These are phyloP conservation scores for Papilio xuthus DNA, from an alignment of 1,140 invertebrate species.

Conservation along the genomic window DNA sequence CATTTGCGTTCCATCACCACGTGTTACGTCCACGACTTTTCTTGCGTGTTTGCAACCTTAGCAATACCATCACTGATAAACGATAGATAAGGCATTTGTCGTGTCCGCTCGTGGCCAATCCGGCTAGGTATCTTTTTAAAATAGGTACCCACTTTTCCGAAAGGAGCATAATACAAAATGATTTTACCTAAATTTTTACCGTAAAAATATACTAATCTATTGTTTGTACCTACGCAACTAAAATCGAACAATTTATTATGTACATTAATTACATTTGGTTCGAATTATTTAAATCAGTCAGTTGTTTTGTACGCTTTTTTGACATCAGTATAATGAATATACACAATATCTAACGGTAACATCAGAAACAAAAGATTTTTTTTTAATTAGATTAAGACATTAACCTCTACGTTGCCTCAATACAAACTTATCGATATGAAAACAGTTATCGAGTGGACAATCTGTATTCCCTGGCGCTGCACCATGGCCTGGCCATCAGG, in stretches of 20 bases:
- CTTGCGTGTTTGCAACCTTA: not conserved
- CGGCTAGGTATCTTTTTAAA: not conserved
- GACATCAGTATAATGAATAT: not conserved
- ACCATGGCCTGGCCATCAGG: conserved; percentile 47
- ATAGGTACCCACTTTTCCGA: not conserved
- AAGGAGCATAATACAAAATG: not conserved
- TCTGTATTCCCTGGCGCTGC: conserved; percentile 64
- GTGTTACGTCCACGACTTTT: not conserved
- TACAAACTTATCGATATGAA: conserved; percentile 25
- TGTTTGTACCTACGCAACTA: not conserved
- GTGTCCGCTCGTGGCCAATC: not conserved
- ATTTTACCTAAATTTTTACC: not conserved
- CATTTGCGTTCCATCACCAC: not conserved
- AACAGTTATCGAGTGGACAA: conserved; percentile 57
- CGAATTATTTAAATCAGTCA: not conserved
- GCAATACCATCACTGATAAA: not conserved
- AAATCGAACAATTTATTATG: not conserved
- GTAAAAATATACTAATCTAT: not conserved
- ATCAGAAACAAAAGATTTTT: conserved; percentile 11
- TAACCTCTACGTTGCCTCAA: not conserved
- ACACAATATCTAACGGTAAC: not conserved
- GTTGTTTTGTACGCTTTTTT: not conserved
- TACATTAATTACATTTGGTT: not conserved
- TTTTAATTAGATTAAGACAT: conserved; percentile 29
- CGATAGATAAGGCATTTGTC: not conserved